Percentiles rank a stretch among this genome's conserved stretches.
phyloP scores from a whole-genome alignment of 64 coral and sea anemone species.

The Stichodactyla mertensii region DNA sequence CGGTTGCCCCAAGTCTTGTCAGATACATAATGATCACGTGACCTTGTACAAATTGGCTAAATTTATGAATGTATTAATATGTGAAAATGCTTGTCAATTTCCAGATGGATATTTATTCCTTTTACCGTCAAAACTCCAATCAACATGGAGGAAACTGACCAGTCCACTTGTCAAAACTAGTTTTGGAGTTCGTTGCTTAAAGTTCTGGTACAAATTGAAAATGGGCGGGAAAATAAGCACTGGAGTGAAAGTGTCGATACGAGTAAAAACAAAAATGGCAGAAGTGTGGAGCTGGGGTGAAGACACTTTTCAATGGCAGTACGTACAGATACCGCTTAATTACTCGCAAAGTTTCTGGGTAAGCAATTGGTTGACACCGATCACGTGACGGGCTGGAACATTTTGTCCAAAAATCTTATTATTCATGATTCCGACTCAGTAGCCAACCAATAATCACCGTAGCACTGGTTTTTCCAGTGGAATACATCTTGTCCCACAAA shows the following conservation, averaged over 20 bases:
- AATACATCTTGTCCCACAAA: no score
- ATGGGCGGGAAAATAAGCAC: not conserved
- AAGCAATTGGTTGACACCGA: not conserved
- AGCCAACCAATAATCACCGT: no score
- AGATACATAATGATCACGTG: no score
- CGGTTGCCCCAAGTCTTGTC: no score
- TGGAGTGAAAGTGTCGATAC: not conserved
- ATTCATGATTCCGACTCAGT: no score
- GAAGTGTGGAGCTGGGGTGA: not conserved
- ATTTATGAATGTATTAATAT: no score
- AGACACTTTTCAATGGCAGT: not conserved
- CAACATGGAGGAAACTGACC: not conserved
- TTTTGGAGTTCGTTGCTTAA: slow-evolving; percentile 19
- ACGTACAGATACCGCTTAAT: not conserved
- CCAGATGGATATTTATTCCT: not conserved
- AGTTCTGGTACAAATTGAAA: slow-evolving; percentile 40
- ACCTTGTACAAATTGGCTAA: no score
- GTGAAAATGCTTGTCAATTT: not conserved
- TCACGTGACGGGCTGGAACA: not conserved
- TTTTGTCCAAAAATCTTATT: no score
- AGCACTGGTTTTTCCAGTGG: no score
- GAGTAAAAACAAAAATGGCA: not conserved
- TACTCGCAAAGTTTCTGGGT: not conserved
- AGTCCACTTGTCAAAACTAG: slow-evolving; percentile 11
- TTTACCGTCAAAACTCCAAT: not conserved